These are phyloP conservation scores for Graphium colonna DNA, from an alignment of 2,888 invertebrate species.

Conservation along the genomic window DNA sequence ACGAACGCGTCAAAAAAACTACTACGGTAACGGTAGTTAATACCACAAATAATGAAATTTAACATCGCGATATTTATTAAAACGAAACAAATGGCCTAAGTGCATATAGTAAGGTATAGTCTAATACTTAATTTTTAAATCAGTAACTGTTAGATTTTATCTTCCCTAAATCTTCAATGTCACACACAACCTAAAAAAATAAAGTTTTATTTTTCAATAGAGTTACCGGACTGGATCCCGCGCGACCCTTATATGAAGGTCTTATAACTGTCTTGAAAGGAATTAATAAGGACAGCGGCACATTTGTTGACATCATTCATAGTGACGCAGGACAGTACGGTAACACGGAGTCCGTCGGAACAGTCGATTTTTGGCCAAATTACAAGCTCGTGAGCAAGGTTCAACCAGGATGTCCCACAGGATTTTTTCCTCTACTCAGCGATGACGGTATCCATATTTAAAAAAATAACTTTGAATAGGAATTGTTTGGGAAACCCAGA, in stretches of 20 bases:
- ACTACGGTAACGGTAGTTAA: no score
- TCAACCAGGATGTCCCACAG: constrained; percentile 78
- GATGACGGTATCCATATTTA: constrained; percentile 58
- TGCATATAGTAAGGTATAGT: no score
- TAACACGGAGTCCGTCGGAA: constrained; percentile 65
- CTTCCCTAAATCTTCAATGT: no score
- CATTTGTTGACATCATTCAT: constrained; percentile 83
- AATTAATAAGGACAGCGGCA: constrained; percentile 71
- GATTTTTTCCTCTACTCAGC: constrained; percentile 48
- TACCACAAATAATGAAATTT: no score
- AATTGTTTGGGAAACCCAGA: no score
- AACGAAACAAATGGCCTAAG: no score
- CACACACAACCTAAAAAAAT: no score
- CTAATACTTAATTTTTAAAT: no score
- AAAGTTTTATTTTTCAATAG: constrained; percentile 40
- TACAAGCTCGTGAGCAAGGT: constrained; percentile 46
- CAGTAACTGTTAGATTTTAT: no score
- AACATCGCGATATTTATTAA: no score
- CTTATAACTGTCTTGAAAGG: constrained; percentile 44
- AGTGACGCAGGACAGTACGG: constrained; percentile 82
- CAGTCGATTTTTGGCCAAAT: constrained; percentile 82
- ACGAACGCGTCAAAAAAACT: no score
- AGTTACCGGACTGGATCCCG: constrained; percentile 80
- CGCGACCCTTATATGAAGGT: constrained; percentile 78
- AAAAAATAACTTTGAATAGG: no score